Conservation (phyloP, 2,888 invertebrate genomes). For the Pammene fasciana region DNA sequence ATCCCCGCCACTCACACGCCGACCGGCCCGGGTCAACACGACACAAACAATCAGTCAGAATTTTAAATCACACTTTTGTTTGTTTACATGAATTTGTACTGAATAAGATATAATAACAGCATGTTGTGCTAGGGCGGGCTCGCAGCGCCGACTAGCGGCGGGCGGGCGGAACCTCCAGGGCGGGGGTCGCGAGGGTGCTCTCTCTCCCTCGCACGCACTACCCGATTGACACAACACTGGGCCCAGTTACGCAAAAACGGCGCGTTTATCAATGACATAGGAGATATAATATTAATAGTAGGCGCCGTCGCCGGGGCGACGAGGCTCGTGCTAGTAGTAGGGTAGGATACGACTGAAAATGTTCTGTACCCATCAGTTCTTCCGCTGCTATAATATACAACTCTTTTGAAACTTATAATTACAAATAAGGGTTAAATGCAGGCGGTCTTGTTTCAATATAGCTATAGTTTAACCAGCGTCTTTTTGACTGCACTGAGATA, state of each 20-base stretch:
- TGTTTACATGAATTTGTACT: slow-evolving; percentile 75
- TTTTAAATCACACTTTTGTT: slow-evolving; percentile 64
- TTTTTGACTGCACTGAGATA: no score
- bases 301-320: slow-evolving; percentile 49
- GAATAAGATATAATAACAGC: slow-evolving; percentile 64
- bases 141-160: slow-evolving; percentile 79
- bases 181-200: slow-evolving; percentile 62
- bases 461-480: no score
- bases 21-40: slow-evolving; percentile 49
- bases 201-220: slow-evolving; percentile 68
- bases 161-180: slow-evolving; percentile 63
- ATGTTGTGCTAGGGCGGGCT: slow-evolving; percentile 75
- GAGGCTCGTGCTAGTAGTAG: slow-evolving; percentile 52
- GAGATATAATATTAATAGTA: slow-evolving; percentile 64
- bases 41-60: slow-evolving; percentile 48
- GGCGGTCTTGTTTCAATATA: no score
- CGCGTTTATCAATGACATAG: slow-evolving; percentile 80
- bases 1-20: slow-evolving; percentile 20
- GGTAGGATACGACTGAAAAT: not conserved
- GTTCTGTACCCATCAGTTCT: not conserved
- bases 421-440: no score
- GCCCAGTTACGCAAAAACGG: slow-evolving; percentile 75
- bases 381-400: not conserved
- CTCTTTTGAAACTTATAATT: no score
- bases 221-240: slow-evolving; percentile 62